phyloP scores from a whole-genome alignment of 2,888 invertebrate species.

The Cosmopolites sordidus region DNA sequence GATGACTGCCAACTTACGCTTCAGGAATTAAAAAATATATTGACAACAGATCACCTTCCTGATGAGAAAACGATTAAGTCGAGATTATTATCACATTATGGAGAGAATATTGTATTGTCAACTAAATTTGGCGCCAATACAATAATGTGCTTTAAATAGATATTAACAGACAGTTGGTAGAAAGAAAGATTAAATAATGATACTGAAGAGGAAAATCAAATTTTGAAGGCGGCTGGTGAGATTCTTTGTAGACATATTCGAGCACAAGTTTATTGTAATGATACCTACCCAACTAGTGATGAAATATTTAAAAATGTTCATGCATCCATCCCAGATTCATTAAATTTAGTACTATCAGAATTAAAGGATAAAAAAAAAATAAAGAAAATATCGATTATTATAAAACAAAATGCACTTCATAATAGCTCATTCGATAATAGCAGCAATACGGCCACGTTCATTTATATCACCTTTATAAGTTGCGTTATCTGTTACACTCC shows the following conservation, averaged over 20 bases:
- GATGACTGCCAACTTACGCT: too few species aligned
- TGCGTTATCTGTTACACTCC: constrained; percentile 12
- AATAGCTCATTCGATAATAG: constrained; percentile 8
- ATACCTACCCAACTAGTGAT: constrained; percentile 7
- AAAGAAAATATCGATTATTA: constrained; percentile 7
- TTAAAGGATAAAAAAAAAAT: constrained; percentile 9
- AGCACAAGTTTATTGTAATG: constrained; percentile 7
- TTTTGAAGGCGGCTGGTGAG: constrained; percentile 4
- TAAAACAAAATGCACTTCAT: constrained; percentile 8
- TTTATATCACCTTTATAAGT: constrained; percentile 5
- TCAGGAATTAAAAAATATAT: too few species aligned
- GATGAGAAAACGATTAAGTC: too few species aligned
- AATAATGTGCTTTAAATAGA: too few species aligned
- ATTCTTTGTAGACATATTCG: constrained; percentile 6
- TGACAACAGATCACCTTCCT: neutral
- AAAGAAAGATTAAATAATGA: neutral
- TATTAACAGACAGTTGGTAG: neutral
- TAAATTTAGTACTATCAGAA: constrained; percentile 6
- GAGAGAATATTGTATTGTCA: neutral
- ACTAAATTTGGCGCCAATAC: too few species aligned
- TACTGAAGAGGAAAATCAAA: neutral
- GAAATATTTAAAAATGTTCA: constrained; percentile 8
- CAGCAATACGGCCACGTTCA: constrained; percentile 9
- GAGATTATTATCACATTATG: too few species aligned
- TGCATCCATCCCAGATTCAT: constrained; percentile 10